Conservation (phyloP, 2,888 invertebrate species). For the Drosophila setosimentum region DNA sequence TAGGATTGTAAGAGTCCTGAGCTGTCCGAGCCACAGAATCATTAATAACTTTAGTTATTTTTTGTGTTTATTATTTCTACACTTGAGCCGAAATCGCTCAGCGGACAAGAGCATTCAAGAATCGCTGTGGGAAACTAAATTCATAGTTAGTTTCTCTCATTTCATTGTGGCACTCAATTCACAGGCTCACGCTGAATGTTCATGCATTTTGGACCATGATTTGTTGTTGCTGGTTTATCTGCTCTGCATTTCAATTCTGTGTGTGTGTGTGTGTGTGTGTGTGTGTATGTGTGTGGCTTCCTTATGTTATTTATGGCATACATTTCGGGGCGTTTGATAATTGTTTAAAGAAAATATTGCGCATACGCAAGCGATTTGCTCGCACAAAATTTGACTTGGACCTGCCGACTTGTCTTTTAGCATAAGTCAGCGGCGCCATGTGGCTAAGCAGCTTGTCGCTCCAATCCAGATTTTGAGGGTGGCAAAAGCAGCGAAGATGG, state of each 20-base stretch:
- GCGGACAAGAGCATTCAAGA: constrained; percentile 34
- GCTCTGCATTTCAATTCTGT: constrained; percentile 25
- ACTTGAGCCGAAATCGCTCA: background rate
- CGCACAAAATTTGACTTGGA: constrained; percentile 14
- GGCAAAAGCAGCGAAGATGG: constrained; percentile 33
- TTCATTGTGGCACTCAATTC: constrained; percentile 66
- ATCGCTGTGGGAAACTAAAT: constrained; percentile 33
- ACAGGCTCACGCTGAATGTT: constrained; percentile 38
- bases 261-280: constrained; percentile 6
- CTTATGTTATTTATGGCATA: constrained; percentile 69
- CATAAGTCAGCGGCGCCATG: constrained; percentile 68
- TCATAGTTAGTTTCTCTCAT: constrained; percentile 32
- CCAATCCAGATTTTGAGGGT: constrained; percentile 26
- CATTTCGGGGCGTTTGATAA: constrained; percentile 75
- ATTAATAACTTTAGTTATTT: background rate
- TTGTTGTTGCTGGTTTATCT: constrained; percentile 58
- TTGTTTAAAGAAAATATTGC: constrained; percentile 80
- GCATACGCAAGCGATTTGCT: constrained; percentile 71
- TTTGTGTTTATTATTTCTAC: background rate
- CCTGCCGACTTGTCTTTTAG: constrained; percentile 26
- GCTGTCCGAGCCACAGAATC: background rate
- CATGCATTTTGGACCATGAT: constrained; percentile 68
- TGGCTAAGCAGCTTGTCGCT: constrained; percentile 49
- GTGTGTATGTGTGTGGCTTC: constrained; percentile 30
- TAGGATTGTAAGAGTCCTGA: background rate